These are phyloP conservation scores for Heliconius eleuchia DNA, from an alignment of 1,140 invertebrate genomes.

Conservation along the genomic window DNA sequence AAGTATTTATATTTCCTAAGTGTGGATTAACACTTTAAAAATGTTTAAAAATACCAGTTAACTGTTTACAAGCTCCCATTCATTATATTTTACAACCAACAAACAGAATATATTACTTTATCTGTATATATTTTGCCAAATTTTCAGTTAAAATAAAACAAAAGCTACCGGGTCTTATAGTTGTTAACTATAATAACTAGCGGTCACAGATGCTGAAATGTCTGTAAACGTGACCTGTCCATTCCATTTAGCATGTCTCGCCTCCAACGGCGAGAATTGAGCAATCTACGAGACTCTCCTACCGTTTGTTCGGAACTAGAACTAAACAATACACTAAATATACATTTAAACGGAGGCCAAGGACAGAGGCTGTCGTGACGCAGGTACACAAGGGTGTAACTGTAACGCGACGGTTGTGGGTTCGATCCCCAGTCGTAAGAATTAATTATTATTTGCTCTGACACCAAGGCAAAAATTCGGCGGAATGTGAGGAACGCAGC, in stretches of 20 bases:
- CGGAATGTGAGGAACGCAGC: no score
- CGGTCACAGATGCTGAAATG: not conserved
- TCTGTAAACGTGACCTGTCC: not conserved
- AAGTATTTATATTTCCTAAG: no score
- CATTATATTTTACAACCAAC: not conserved
- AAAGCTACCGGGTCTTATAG: not conserved
- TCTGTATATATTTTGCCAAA: not conserved
- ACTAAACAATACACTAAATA: not conserved
- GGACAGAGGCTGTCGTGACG: no score
- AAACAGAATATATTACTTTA: not conserved
- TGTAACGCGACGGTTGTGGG: no score
- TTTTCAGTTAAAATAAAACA: not conserved
- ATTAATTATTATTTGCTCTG: no score
- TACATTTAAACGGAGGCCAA: not conserved
- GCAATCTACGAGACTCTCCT: conserved; percentile 4
- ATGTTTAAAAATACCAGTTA: no score
- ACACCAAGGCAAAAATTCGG: no score
- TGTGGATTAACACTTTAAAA: no score
- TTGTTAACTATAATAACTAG: not conserved
- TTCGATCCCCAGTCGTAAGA: no score
- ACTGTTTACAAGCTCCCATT: no score
- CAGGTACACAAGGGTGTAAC: no score
- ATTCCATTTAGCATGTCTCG: not conserved
- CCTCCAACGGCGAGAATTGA: not conserved
- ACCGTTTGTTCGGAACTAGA: not conserved